Percentiles rank a stretch among this genome's conserved stretches.
Evolutionary conservation across 2,113 vertebrate genomes (phyloP).

Genomic region (Cheilinus undulatus): DNA sequence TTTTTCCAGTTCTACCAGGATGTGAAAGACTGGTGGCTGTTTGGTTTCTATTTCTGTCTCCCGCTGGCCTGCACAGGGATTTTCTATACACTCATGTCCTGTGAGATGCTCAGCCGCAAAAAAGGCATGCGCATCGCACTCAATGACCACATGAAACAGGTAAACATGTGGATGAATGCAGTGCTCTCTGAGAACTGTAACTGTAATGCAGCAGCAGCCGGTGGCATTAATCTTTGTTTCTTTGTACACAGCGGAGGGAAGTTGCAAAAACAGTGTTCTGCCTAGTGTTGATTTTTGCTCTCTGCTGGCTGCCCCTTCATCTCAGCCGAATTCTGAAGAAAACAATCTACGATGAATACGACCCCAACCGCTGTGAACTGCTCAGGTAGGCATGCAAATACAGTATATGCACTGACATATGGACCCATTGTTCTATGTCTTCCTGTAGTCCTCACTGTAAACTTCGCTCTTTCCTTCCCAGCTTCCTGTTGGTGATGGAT

Average conservation of each 20-base stretch:
- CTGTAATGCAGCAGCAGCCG: too few species aligned
- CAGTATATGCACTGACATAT: conserved; percentile 4
- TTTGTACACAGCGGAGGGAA: conserved; percentile 85
- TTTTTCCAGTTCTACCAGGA: conserved; percentile 86
- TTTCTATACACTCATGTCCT: conserved; percentile 94
- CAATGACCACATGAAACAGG: conserved; percentile 95
- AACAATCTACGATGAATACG: conserved; percentile 87
- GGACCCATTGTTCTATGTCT: conserved; percentile 61
- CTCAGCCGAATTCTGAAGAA: conserved; percentile 93
- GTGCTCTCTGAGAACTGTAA: neutral
- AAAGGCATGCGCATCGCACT: conserved; percentile 91
- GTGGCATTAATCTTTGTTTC: conserved; percentile 11
- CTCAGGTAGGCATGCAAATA: conserved; percentile 83
- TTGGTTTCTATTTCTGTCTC: conserved; percentile 93
- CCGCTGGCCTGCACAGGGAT: conserved; percentile 90
- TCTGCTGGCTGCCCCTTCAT: conserved; percentile 94
- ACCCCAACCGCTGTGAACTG: conserved; percentile 90
- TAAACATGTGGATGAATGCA: conserved; percentile 37
- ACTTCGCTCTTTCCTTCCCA: conserved; percentile 44
- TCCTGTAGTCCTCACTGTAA: conserved; percentile 56
- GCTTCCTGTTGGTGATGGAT: conserved; percentile 93
- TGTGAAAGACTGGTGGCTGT: conserved; percentile 93
- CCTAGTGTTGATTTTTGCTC: conserved; percentile 91
- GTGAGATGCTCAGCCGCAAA: conserved; percentile 91
- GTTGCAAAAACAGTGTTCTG: conserved; percentile 95